Evolutionary conservation across 2,888 invertebrate genomes (phyloP).

Genomic region (Strigamia crassipes): DNA sequence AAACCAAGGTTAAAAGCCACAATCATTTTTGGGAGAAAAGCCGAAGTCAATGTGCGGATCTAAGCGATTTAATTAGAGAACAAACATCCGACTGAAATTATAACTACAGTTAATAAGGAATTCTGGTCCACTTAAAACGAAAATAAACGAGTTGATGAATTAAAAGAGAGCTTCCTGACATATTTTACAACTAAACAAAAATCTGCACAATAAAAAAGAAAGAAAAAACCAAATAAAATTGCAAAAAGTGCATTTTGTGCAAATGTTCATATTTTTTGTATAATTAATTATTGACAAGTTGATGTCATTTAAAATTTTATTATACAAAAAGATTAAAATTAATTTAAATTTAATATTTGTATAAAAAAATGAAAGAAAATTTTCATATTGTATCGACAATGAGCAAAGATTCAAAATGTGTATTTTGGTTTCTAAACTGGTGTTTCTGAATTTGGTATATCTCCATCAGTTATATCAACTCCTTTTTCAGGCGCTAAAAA

Average conservation of each 20-base stretch:
- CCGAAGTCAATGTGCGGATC: conserved; percentile 23
- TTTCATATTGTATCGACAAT: neutral
- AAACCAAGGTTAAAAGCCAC: conserved; percentile 7
- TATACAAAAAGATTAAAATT: neutral
- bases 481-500: neutral
- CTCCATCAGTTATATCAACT: neutral
- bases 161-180: neutral
- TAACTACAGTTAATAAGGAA: neutral
- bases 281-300: neutral
- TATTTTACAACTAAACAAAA: too few relatives aligned
- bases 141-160: neutral
- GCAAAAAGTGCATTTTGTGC: too few relatives aligned
- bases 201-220: too few relatives aligned
- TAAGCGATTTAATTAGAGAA: conserved; percentile 32
- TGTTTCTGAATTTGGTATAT: neutral
- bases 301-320: neutral
- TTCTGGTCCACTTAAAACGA: neutral
- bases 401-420: neutral
- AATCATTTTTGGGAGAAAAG: neutral
- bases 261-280: neutral
- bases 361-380: neutral
- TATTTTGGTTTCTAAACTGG: neutral
- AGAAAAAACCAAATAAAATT: too few relatives aligned
- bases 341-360: neutral
- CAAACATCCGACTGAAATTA: conserved; percentile 12